Conservation (phyloP, 2,113 vertebrate species). For the Forbesichthys papilliferus region DNA sequence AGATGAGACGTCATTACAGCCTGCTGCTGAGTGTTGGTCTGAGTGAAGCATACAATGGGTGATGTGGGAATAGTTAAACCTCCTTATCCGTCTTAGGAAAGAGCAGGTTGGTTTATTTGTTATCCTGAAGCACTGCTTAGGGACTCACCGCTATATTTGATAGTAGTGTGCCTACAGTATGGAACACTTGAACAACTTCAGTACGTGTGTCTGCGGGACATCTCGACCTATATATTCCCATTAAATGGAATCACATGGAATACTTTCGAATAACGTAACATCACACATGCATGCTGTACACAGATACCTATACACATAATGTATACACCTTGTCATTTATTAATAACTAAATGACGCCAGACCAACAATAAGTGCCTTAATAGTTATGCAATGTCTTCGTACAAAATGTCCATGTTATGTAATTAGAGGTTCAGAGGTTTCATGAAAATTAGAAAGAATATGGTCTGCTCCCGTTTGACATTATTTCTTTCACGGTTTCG, state of each 20-base stretch:
- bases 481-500: no score
- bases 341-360: no score
- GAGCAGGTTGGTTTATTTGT: slow-evolving; percentile 44
- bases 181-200: slow-evolving; percentile 44
- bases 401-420: no score
- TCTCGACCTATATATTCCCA: slow-evolving; percentile 45
- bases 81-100: slow-evolving; percentile 43
- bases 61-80: slow-evolving; percentile 42
- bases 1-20: slow-evolving; percentile 42
- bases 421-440: no score
- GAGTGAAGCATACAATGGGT: slow-evolving; percentile 31
- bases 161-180: slow-evolving; percentile 39
- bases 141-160: slow-evolving; percentile 50
- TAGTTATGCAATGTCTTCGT: no score
- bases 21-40: slow-evolving; percentile 45
- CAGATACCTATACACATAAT: no score
- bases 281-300: slow-evolving; percentile 11
- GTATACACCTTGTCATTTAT: no score
- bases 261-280: slow-evolving; percentile 5
- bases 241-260: no score
- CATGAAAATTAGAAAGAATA: no score
- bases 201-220: slow-evolving; percentile 18
- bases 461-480: no score
- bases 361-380: no score
- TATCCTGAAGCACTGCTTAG: slow-evolving; percentile 29